Percentiles rank a stretch among this genome's conserved stretches.
Evolutionary conservation across 2,113 vertebrate genomes (phyloP).

Genomic region (Sminthopsis crassicaudata): DNA sequence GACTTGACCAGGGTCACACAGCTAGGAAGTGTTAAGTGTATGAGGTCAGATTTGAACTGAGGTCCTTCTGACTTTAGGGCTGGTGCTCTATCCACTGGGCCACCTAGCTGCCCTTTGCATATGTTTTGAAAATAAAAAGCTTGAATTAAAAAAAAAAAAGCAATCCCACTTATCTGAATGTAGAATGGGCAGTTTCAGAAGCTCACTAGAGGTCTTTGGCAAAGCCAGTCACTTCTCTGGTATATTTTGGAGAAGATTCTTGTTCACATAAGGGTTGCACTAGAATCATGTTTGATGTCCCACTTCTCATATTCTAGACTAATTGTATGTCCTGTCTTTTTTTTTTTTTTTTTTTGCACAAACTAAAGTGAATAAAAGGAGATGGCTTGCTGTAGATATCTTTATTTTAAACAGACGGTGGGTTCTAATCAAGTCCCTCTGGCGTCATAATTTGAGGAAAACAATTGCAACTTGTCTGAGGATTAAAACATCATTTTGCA

Average conservation of each 20-base stretch:
- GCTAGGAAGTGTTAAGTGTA: too few species aligned
- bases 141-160: too few species aligned
- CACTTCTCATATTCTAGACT: neutral
- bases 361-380: neutral
- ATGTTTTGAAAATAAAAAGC: too few species aligned
- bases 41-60: too few species aligned
- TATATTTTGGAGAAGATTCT: neutral
- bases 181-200: neutral
- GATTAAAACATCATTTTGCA: neutral
- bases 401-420: accelerated
- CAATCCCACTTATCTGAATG: neutral
- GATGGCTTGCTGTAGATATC: accelerated
- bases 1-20: too few species aligned
- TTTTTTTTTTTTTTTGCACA: neutral
- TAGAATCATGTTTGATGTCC: neutral
- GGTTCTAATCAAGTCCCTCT: neutral
- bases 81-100: too few species aligned
- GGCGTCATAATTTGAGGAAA: accelerated
- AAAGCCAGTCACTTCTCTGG: neutral
- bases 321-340: neutral
- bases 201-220: neutral
- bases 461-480: accelerated
- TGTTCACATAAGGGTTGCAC: neutral
- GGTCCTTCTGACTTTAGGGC: too few species aligned
- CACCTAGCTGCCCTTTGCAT: too few species aligned